Evolutionary conservation across 2,113 vertebrate genomes (phyloP).

Genomic region (Porphyrio hochstetteri): DNA sequence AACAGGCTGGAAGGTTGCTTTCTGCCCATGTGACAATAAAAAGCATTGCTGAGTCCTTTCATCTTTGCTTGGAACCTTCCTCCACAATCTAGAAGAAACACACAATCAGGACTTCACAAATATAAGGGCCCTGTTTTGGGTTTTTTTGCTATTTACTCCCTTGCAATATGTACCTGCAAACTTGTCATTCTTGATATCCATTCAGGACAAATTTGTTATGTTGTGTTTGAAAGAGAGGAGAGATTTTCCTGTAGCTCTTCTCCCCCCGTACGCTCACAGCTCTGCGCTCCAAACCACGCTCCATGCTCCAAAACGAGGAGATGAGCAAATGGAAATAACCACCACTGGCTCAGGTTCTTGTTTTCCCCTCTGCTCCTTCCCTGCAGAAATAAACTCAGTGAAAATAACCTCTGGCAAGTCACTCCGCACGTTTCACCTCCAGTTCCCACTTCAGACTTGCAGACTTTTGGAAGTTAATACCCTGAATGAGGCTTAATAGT

Average conservation of each 20-base stretch:
- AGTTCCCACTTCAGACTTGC: constrained; percentile 2
- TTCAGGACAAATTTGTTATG: background rate
- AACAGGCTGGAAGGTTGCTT: background rate
- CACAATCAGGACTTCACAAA: background rate
- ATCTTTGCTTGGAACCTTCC: background rate
- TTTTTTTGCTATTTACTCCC: background rate
- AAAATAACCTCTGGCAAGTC: background rate
- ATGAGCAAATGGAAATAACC: constrained; percentile 17
- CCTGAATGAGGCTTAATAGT: background rate
- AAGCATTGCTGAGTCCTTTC: background rate
- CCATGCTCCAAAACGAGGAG: background rate
- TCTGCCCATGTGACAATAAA: background rate
- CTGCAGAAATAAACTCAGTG: constrained; percentile 8
- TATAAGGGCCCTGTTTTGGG: background rate
- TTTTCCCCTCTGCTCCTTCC: background rate
- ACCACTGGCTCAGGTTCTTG: background rate
- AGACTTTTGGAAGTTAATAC: background rate
- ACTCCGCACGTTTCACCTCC: background rate
- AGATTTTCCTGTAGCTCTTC: background rate
- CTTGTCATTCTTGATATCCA: background rate
- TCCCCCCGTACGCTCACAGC: background rate
- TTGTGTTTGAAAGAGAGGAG: background rate
- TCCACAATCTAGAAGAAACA: background rate
- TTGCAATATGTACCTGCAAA: background rate
- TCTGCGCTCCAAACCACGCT: background rate